Conservation (phyloP, 2,888 invertebrate species). For the Gisinianus flammeolus region DNA sequence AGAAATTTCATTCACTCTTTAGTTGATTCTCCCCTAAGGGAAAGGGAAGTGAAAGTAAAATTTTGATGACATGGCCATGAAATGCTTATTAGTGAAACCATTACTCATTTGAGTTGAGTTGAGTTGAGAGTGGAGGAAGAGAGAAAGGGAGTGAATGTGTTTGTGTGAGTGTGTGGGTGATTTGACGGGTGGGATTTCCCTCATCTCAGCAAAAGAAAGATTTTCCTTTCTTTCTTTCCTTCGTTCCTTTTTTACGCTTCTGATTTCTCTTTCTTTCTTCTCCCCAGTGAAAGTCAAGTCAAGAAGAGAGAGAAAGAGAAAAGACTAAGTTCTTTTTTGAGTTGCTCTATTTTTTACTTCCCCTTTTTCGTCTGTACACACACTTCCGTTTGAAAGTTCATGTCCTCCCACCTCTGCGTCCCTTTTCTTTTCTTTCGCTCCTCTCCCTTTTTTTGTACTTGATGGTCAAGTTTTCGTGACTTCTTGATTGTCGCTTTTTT, state of each 20-base stretch:
- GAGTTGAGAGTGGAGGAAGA: too few species aligned
- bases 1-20: not conserved
- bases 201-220: not conserved
- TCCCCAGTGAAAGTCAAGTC: not conserved
- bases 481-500: too few species aligned
- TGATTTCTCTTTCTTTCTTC: not conserved
- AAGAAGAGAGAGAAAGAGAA: not conserved
- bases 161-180: not conserved
- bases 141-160: too few species aligned
- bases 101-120: conserved; percentile 16
- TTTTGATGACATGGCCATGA: not conserved
- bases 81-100: conserved; percentile 1
- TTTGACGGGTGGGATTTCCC: conserved; percentile 7
- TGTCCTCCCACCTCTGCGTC: too few species aligned
- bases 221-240: not conserved
- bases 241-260: not conserved
- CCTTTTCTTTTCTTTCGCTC: too few species aligned
- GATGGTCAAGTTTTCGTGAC: too few species aligned
- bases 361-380: too few species aligned
- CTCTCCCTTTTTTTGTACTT: too few species aligned
- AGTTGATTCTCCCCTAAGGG: not conserved
- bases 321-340: too few species aligned
- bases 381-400: too few species aligned
- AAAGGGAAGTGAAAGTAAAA: not conserved
- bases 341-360: too few species aligned